Percentiles rank a stretch among this genome's conserved stretches.
Evolutionary conservation across 2,113 vertebrate genomes (phyloP).

Genomic region (Calidris pygmaea): DNA sequence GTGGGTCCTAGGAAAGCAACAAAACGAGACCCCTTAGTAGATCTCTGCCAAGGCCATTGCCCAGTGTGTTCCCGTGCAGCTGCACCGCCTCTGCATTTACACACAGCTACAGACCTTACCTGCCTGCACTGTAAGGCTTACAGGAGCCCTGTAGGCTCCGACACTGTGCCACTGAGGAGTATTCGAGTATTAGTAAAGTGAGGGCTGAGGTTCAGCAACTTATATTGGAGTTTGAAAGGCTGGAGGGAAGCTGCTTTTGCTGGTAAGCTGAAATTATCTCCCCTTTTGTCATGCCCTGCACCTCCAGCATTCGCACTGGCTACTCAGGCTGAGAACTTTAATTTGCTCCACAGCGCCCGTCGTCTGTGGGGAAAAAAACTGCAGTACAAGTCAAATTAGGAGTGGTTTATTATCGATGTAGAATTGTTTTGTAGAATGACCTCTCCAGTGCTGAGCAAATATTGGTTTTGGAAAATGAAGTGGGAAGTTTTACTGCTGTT

Average conservation of each 20-base stretch:
- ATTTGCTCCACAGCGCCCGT: neutral
- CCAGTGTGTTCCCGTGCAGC: accelerated
- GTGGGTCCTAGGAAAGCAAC: neutral
- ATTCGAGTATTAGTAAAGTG: neutral
- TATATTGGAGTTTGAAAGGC: neutral
- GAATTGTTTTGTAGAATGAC: neutral
- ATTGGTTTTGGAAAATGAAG: neutral
- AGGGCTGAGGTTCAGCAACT: neutral
- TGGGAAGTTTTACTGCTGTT: neutral
- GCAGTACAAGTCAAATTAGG: neutral
- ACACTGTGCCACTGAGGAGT: accelerated
- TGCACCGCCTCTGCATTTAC: neutral
- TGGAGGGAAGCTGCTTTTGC: neutral
- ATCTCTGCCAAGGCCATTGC: neutral
- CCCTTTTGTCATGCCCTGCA: neutral
- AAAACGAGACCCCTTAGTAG: neutral
- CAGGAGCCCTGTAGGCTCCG: neutral
- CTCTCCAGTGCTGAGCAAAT: neutral
- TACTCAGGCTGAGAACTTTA: neutral
- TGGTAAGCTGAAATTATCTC: neutral
- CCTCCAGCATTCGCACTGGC: neutral
- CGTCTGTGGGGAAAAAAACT: neutral
- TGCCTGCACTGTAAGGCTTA: accelerated
- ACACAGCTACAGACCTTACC: accelerated
- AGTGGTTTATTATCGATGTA: neutral